Evolutionary conservation across 2,888 invertebrate genomes (phyloP).

Genomic region (Latrodectus elegans): DNA sequence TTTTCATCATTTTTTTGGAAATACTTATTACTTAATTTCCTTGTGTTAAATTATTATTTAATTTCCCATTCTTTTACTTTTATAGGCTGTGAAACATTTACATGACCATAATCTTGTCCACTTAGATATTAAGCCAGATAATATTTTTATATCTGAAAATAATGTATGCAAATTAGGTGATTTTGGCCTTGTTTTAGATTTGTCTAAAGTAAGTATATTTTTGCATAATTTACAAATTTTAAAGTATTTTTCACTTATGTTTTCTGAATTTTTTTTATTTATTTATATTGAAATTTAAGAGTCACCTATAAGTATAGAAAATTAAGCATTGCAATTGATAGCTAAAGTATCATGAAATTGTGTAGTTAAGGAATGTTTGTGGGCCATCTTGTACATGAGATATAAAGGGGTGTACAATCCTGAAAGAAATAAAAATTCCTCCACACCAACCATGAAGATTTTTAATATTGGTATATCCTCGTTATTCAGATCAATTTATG

Average conservation of each 20-base stretch:
- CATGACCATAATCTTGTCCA: constrained; percentile 83
- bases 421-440: too few species aligned
- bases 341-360: too few species aligned
- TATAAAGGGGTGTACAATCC: too few species aligned
- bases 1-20: background rate
- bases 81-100: constrained; percentile 81
- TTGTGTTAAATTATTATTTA: constrained; percentile 31
- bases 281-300: too few species aligned
- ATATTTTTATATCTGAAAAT: constrained; percentile 82
- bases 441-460: too few species aligned
- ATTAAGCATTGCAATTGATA: background rate
- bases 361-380: too few species aligned
- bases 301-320: background rate
- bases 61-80: constrained; percentile 66
- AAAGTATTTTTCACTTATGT: background rate
- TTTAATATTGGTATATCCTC: too few species aligned
- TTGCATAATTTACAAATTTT: background rate
- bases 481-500: too few species aligned
- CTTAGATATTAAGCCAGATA: constrained; percentile 86
- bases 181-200: constrained; percentile 83
- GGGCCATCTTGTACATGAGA: too few species aligned
- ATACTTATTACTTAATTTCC: background rate
- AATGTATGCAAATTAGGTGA: constrained; percentile 83
- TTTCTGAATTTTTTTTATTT: too few species aligned
- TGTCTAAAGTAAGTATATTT: constrained; percentile 74